phyloP scores from a whole-genome alignment of 1,140 invertebrate species.

The Leptinotarsa lineolata region DNA sequence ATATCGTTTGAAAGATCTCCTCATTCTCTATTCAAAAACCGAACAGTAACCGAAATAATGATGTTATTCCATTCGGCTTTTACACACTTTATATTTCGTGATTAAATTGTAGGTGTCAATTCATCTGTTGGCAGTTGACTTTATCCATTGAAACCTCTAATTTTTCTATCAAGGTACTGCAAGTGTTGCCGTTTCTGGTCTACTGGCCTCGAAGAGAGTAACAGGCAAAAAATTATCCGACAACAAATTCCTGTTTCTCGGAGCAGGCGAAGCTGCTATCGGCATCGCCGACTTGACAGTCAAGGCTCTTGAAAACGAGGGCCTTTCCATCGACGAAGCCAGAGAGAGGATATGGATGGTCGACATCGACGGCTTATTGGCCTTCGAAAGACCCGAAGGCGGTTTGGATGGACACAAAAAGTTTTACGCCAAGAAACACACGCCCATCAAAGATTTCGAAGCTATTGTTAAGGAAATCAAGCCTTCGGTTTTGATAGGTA shows the following conservation, averaged over 20 bases:
- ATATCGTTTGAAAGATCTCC: too few relatives aligned
- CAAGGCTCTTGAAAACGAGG: constrained; percentile 84
- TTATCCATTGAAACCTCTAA: background rate
- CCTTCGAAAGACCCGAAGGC: constrained; percentile 73
- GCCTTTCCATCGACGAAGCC: constrained; percentile 75
- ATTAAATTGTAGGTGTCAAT: too few relatives aligned
- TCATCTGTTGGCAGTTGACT: too few relatives aligned
- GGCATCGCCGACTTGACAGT: constrained; percentile 66
- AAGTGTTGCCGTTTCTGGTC: constrained; percentile 84
- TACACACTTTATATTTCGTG: too few relatives aligned
- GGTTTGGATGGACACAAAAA: constrained; percentile 76
- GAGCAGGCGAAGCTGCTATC: constrained; percentile 76
- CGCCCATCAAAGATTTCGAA: constrained; percentile 74
- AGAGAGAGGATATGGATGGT: constrained; percentile 86
- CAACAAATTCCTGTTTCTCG: constrained; percentile 86
- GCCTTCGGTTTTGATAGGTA: constrained; percentile 84
- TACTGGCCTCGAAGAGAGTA: constrained; percentile 80
- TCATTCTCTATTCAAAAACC: too few relatives aligned
- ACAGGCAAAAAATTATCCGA: constrained; percentile 79
- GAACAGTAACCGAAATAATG: too few relatives aligned
- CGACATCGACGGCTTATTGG: constrained; percentile 81
- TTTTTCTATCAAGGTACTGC: constrained; percentile 72
- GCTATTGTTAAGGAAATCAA: constrained; percentile 82
- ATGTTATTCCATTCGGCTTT: too few relatives aligned
- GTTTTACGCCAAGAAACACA: constrained; percentile 82